Conservation (phyloP, 2,888 invertebrate species). For the Onchidella celtica region DNA sequence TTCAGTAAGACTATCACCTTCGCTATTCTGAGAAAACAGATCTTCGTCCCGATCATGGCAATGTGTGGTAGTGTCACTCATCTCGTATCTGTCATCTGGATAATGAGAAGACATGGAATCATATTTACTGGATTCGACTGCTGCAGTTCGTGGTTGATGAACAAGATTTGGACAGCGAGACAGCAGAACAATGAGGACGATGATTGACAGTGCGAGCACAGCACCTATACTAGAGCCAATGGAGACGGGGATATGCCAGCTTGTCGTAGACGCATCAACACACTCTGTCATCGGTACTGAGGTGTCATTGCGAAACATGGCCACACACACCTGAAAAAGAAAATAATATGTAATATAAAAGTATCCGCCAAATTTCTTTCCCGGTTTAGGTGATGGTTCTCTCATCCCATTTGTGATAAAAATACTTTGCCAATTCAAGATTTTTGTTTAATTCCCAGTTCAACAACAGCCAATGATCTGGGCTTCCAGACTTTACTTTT, state of each 20-base stretch:
- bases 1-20: constrained; percentile 38
- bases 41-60: constrained; percentile 60
- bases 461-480: no score
- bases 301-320: constrained; percentile 68
- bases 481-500: no score
- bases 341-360: no score
- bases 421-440: no score
- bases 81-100: constrained; percentile 70
- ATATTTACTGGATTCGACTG: constrained; percentile 65
- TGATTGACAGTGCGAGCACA: constrained; percentile 72
- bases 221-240: constrained; percentile 76
- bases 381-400: no score
- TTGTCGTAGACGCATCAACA: constrained; percentile 71
- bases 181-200: constrained; percentile 72
- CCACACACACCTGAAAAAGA: constrained; percentile 63
- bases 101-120: constrained; percentile 74
- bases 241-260: constrained; percentile 75
- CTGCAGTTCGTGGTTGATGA: constrained; percentile 52
- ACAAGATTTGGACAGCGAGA: constrained; percentile 66
- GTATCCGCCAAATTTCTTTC: no score
- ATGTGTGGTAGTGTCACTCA: constrained; percentile 73
- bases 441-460: no score
- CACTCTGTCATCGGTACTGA: constrained; percentile 62
- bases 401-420: no score
- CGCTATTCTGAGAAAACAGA: constrained; percentile 52